Base-by-base conservation (phyloP, 30 jellyfish, hydroid and myxozoan species). In the Pseudorhiza aurosa region DNA sequence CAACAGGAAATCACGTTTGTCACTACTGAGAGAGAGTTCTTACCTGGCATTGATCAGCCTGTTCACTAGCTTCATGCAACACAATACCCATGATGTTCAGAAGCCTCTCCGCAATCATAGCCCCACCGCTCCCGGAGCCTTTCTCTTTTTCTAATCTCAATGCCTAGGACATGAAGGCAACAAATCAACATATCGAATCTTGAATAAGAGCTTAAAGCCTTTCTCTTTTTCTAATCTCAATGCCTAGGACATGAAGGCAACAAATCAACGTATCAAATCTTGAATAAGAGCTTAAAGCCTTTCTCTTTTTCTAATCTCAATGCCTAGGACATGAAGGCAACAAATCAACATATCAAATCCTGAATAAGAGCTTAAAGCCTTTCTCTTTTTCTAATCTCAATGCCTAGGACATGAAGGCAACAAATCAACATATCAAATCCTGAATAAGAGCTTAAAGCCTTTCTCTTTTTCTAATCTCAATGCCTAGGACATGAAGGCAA, bases 121-220 rank as follows among this genome's bases (percentile, higher is more conserved):
- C 96, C 7, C 98, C 98, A 19, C 98, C 98, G 36, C 96, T 85
- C 29, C 74, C 65, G 0, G 96, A 82, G 6, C 98, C 98, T 28
- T 78, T 85, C 49, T 91, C 96, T 42, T 96, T 75, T 59, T 91
- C 98, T 1, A 83, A 86, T 35, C 98, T 69, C 74, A 91, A 56
- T 33, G 98, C 98, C 95, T 83, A 28, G 3, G 26, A 81, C 29
- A 46, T 2, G 17, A 78, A 27, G 24, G 33, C 2, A 6, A 55
- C 27, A 19, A 8, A 39, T 3, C 76, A 40, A 45, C 5, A 11
- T 63, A 62, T 62, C 57, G 12, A n/a, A n/a, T n/a, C n/a, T n/a
- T n/a, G n/a, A n/a, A n/a, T n/a, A n/a, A n/a, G n/a, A n/a, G n/a
- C n/a, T n/a, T n/a, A n/a, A n/a, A 82, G 6, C 98, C 98, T 28